Evolutionary conservation across 2,113 vertebrate genomes (phyloP), one percentile per base, ranked within the genome.

Genomic region (Lipophrys pholis): DNA sequence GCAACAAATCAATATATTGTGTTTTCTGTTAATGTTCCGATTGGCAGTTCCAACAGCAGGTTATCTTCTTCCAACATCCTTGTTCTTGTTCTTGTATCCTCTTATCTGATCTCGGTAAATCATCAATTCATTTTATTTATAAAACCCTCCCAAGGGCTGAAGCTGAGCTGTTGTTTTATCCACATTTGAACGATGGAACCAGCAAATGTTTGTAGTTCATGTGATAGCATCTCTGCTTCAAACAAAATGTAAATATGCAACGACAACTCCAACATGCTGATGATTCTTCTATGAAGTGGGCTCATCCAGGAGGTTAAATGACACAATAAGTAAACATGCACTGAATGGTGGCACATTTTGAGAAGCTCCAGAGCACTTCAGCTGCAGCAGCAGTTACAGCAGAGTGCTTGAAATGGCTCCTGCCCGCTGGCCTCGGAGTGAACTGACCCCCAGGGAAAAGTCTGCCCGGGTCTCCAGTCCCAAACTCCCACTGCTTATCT

Each of bases 351-450:
- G 45, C 55, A 54, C 14, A 52, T 56, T 39, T n/a, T 58, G 66
- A 71, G 65, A 76, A 63, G 58, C 65, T n/a, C 68, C 70, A 67
- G 57, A 65, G 67, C 12, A n/a, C 65, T 42, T 78, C 73, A 56
- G 63, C 63, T 69, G 61, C 75, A 65, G 73, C 16, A 6, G 69
- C 65, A 78, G 79, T 89, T 87, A 86, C 89, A 83, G 79, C 69
- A 61, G 36, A 84, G 79, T 57, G 73, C 74, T 71, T 90, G 82
- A 86, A 89, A 85, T 81, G 80, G 78, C 69, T 73, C 86, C 76
- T 87, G 89, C 89, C 77, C 82, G 36, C 42, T 89, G 89, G 78
- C 92, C 92, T 81, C 80, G 53, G 73, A 45, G 61, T 93, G 89
- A 94, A 91, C 92, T 78, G 77, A 74, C 76, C 89, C 80, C 87